Evolutionary conservation across 2,888 invertebrate genomes (phyloP).

Genomic region (Trissoscelio sp.): DNA sequence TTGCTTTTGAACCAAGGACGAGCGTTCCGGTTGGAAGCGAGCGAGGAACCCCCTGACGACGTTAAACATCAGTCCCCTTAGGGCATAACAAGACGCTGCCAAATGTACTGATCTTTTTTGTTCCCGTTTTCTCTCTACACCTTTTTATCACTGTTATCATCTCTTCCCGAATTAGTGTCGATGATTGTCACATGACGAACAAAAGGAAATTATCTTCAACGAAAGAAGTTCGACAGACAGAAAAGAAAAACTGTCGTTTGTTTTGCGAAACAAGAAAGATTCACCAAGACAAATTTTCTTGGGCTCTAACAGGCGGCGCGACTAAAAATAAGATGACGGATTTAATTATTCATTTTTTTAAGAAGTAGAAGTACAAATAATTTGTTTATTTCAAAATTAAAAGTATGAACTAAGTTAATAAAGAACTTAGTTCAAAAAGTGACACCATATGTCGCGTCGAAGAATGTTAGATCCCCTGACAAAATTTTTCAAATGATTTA

Average conservation of each 20-base stretch:
- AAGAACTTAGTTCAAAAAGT: no score
- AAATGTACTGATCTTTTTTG: constrained; percentile 62
- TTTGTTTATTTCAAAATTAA: no score
- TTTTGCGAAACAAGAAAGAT: neutral
- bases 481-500: neutral
- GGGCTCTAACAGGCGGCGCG: no score
- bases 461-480: neutral
- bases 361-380: no score
- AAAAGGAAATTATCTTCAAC: constrained; percentile 15
- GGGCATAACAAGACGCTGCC: constrained; percentile 62
- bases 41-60: constrained; percentile 16
- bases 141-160: constrained; percentile 50
- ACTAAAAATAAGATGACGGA: no score
- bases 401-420: no score
- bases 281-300: no score
- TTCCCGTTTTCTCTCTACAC: constrained; percentile 32
- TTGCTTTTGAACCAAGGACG: constrained; percentile 38
- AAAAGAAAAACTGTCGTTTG: constrained; percentile 5
- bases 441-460: neutral
- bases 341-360: no score
- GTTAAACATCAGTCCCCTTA: constrained; percentile 50
- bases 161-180: constrained; percentile 62
- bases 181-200: constrained; percentile 42
- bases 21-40: constrained; percentile 27
- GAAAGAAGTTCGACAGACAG: constrained; percentile 9